phyloP scores from a whole-genome alignment of 2,797 vertebrate genomes.

The Myotis planiceps region DNA sequence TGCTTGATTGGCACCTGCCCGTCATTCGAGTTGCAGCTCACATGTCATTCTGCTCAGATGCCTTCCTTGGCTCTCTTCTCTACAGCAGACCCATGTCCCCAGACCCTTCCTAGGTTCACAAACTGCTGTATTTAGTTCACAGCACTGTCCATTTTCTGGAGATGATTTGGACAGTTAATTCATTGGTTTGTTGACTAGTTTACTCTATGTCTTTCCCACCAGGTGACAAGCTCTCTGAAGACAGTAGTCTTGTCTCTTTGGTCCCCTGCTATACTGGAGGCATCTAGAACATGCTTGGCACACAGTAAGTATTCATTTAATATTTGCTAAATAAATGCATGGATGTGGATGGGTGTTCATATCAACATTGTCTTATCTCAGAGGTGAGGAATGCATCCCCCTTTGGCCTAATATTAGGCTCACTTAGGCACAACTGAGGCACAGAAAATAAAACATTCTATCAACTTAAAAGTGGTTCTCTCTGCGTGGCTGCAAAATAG shows the following conservation, averaged over 20 bases:
- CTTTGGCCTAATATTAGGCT: too few relatives aligned
- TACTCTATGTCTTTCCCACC: not conserved
- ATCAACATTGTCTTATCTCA: not conserved
- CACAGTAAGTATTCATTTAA: not conserved
- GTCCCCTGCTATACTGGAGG: not conserved
- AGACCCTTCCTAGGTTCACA: not conserved
- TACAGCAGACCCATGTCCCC: not conserved
- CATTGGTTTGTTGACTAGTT: not conserved
- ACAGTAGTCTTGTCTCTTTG: not conserved
- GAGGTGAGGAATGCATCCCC: not conserved
- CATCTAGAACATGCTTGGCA: not conserved
- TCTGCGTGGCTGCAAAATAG: not conserved
- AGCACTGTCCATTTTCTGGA: not conserved
- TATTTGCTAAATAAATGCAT: not conserved
- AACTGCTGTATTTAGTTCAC: not conserved
- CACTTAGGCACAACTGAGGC: not conserved
- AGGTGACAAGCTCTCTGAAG: not conserved
- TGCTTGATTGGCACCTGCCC: not conserved
- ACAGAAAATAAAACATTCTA: not conserved
- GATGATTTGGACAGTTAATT: not conserved
- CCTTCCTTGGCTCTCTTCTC: not conserved
- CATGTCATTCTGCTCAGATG: not conserved
- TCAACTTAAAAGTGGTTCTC: not conserved
- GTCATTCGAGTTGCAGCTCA: not conserved
- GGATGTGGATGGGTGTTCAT: not conserved